Evolutionary conservation across 2,797 vertebrate species (phyloP).

Genomic region (Melanogrammus aeglefinus): DNA sequence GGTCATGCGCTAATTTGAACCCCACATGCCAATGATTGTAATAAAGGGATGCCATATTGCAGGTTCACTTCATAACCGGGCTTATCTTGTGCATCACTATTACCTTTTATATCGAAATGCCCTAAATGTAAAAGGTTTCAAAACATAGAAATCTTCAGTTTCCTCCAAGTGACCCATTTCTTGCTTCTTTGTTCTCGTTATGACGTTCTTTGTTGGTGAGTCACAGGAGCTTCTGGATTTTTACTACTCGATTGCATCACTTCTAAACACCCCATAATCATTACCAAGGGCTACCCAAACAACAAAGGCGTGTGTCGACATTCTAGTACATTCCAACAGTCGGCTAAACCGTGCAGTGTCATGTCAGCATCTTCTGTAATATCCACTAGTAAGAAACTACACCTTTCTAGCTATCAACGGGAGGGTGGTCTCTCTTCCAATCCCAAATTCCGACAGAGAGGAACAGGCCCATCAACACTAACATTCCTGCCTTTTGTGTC

Average conservation of each 20-base stretch:
- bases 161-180: not conserved
- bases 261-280: conserved; percentile 35
- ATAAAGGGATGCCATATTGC: not conserved
- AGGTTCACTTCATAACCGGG: too few relatives aligned
- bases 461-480: not conserved
- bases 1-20: too few relatives aligned
- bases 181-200: not conserved
- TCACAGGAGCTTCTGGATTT: not conserved
- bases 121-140: not conserved
- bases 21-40: not conserved
- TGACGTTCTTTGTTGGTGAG: conserved; percentile 29
- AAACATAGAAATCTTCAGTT: not conserved
- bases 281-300: conserved; percentile 72
- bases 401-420: not conserved
- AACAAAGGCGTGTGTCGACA: conserved; percentile 62
- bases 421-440: not conserved
- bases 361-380: conserved; percentile 57
- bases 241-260: not conserved
- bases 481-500: conserved; percentile 62
- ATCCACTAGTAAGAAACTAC: conserved; percentile 43
- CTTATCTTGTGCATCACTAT: not conserved
- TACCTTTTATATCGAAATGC: too few relatives aligned
- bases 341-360: conserved; percentile 59
- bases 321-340: conserved; percentile 70
- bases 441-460: not conserved